phyloP scores from a whole-genome alignment of 2,888 invertebrate species.

The Acleris holmiana region DNA sequence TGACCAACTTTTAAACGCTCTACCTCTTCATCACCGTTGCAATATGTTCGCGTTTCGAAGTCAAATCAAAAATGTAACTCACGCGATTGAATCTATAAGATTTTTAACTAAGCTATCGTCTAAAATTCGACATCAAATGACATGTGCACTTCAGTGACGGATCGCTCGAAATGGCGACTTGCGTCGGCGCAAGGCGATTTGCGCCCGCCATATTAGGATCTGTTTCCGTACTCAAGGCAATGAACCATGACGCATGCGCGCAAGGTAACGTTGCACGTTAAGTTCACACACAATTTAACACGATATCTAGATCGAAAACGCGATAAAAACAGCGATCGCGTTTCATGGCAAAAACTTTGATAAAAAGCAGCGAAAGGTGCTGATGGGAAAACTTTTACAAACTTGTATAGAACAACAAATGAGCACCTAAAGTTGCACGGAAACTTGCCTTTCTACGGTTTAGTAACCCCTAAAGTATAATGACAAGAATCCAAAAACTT shows the following conservation, averaged over 20 bases:
- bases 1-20: no score
- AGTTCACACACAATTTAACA: conserved; percentile 40
- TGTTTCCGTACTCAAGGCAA: conserved; percentile 80
- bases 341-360: conserved; percentile 19
- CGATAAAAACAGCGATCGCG: conserved; percentile 22
- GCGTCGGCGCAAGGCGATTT: conserved; percentile 79
- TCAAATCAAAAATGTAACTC: no score
- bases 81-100: no score
- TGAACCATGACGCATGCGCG: conserved; percentile 77
- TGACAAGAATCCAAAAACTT: not conserved
- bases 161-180: conserved; percentile 64
- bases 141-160: conserved; percentile 63
- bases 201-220: conserved; percentile 78
- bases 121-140: conserved; percentile 41
- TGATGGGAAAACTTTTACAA: conserved; percentile 7
- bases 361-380: conserved; percentile 15
- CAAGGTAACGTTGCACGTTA: conserved; percentile 48
- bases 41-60: no score
- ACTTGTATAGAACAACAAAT: not conserved
- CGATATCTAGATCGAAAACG: conserved; percentile 37
- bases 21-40: no score
- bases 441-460: not conserved
- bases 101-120: not conserved
- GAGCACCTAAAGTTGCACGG: not conserved
- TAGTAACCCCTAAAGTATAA: not conserved